Base-by-base conservation (phyloP, 2,888 invertebrate genomes). In the Torymus aiolomorphi region DNA sequence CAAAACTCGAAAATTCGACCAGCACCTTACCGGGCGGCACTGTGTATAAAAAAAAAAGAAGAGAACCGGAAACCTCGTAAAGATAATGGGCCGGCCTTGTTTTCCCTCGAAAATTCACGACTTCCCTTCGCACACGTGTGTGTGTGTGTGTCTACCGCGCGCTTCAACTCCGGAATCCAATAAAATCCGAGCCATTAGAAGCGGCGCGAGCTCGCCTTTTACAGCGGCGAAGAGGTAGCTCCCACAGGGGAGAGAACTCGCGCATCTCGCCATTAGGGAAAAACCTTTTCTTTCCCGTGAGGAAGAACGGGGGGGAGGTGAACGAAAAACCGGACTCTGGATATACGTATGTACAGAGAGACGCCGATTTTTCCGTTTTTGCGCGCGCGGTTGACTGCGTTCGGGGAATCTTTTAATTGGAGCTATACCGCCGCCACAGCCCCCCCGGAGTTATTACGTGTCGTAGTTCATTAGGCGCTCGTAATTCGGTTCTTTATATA, bases 361-460 rank as follows among this genome's bases (percentile, higher is more conserved):
- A 42, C n/a, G 56, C 67, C 18, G 49, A 74, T 73, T 73, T 61
- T 74, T 73, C 65, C 66, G 42, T 69, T 52, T 57, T 63, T 62
- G 42, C 42, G 8, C 42, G 5, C 42, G 42, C 42, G 42, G 42
- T 42, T 42, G 42, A 42, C 42, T 10, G 12, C 20, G 14, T 79
- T 79, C 74, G 57, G 63, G 13, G 74, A 79, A 79, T 74, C 70
- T 79, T 79, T 79, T 79, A 79, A 79, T 79, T 79, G 74, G 78
- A 74, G 42, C 42, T 8, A 8, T 8, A 42, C 42, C 8, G 42
- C 42, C 42, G 42, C 31, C 31, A 31, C 31, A 31, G 31, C 31
- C 31, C 31, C 31, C 31, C 3, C 42, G 42, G 42, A 42, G 42
- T 42, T 42, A 42, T 42, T 42, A 42, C 42, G 42, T 42, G 42